Percentiles rank a stretch among this genome's conserved stretches.
These are phyloP conservation scores for Macheiramphus alcinus DNA, from an alignment of 2,113 vertebrate species.

Conservation along the genomic window DNA sequence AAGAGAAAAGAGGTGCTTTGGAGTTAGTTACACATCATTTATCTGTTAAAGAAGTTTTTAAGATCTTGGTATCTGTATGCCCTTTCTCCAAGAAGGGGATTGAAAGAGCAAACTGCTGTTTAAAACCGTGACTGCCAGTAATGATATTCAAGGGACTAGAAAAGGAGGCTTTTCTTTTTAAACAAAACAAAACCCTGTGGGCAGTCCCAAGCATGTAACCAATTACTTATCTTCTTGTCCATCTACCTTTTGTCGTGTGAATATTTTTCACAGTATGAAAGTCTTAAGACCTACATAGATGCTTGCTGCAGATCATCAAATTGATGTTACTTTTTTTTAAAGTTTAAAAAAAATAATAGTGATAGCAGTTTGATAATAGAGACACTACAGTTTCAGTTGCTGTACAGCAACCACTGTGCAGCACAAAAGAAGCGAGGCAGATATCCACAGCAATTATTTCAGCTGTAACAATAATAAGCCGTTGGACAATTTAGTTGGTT, in stretches of 20 bases:
- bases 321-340: background rate
- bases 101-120: conserved; percentile 21
- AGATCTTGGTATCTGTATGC: background rate
- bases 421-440: background rate
- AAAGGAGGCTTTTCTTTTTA: conserved; percentile 20
- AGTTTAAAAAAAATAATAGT: background rate
- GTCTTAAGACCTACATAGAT: conserved; percentile 18
- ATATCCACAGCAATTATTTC: conserved; percentile 38
- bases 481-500: background rate
- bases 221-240: conserved; percentile 48
- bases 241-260: conserved; percentile 43
- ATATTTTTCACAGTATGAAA: conserved; percentile 60
- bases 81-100: background rate
- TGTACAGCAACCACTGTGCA: background rate
- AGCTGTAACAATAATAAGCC: background rate
- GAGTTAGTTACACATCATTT: background rate
- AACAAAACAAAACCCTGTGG: conserved; percentile 49
- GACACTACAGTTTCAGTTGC: background rate
- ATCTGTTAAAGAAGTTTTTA: background rate
- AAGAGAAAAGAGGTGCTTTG: background rate
- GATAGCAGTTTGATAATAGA: conserved; percentile 1
- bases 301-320: conserved; percentile 22
- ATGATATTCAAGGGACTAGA: conserved; percentile 42
- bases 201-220: conserved; percentile 26
- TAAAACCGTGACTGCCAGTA: background rate